phyloP scores from a whole-genome alignment of 2,113 vertebrate species.

The Python bivittatus region DNA sequence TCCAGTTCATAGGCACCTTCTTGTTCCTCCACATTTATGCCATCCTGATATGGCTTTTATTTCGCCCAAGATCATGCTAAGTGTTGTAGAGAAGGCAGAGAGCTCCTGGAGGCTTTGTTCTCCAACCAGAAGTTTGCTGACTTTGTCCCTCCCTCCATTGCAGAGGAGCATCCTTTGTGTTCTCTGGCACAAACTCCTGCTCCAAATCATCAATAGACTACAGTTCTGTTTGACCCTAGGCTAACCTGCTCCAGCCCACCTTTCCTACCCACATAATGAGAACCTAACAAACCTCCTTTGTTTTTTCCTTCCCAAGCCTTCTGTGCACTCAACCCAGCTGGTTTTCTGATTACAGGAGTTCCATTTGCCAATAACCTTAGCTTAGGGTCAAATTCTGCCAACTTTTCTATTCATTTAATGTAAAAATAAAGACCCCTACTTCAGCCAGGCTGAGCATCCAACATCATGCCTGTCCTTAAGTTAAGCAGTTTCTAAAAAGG shows the following conservation, averaged over 20 bases:
- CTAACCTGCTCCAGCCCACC: conserved; percentile 20
- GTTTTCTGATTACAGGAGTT: background rate
- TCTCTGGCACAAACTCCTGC: background rate
- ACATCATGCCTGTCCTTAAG: background rate
- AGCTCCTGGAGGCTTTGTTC: background rate
- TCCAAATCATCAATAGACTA: conserved; percentile 5
- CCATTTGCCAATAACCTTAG: background rate
- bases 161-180: background rate
- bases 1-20: background rate
- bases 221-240: conserved; percentile 1
- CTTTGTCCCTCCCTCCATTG: background rate
- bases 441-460: background rate
- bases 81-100: background rate
- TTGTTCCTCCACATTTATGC: background rate
- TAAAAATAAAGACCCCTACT: background rate
- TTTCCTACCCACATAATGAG: background rate
- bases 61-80: background rate
- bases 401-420: background rate
- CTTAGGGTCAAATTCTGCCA: background rate
- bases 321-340: background rate
- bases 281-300: conserved; percentile 18
- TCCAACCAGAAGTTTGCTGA: background rate
- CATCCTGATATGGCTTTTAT: background rate
- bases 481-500: background rate
- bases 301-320: background rate